A percentile compares a stretch with the other conserved stretches of the same genome.
Conservation (phyloP, 2,888 invertebrate genomes). For the Calephelis perditalis region DNA sequence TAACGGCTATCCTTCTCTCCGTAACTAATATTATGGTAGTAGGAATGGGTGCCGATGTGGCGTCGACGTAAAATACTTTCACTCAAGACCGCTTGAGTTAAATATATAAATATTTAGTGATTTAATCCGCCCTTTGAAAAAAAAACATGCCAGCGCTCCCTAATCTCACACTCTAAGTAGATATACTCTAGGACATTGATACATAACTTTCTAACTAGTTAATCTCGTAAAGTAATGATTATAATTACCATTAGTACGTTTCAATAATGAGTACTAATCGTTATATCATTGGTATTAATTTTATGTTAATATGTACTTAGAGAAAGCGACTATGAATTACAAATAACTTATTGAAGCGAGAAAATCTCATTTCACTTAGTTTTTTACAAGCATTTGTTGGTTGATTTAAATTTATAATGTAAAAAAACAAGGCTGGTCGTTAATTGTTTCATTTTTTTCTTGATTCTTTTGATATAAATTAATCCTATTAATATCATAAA, state of each 20-base stretch:
- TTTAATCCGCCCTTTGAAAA: no score
- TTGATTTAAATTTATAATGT: not conserved
- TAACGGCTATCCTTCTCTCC: no score
- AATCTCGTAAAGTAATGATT: not conserved
- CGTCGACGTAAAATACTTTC: no score
- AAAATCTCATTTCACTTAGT: slow-evolving; percentile 4
- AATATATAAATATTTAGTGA: no score
- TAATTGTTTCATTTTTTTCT: no score
- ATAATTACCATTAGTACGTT: slow-evolving; percentile 1
- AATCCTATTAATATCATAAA: no score
- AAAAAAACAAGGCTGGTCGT: not conserved
- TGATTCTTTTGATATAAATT: no score
- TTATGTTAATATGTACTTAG: not conserved
- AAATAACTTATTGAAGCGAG: slow-evolving; percentile 4
- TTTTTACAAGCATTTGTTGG: not conserved
- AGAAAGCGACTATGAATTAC: slow-evolving; percentile 8
- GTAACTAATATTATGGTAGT: no score
- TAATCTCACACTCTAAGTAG: not conserved
- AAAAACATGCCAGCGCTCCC: not conserved
- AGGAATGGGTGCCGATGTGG: no score
- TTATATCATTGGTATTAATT: not conserved
- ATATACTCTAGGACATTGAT: not conserved
- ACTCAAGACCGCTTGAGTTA: no score
- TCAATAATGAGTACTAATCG: slow-evolving; percentile 1
- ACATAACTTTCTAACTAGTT: not conserved